These are phyloP conservation scores for Cepaea hortensis DNA, from an alignment of 2,888 invertebrate species.

Conservation along the genomic window DNA sequence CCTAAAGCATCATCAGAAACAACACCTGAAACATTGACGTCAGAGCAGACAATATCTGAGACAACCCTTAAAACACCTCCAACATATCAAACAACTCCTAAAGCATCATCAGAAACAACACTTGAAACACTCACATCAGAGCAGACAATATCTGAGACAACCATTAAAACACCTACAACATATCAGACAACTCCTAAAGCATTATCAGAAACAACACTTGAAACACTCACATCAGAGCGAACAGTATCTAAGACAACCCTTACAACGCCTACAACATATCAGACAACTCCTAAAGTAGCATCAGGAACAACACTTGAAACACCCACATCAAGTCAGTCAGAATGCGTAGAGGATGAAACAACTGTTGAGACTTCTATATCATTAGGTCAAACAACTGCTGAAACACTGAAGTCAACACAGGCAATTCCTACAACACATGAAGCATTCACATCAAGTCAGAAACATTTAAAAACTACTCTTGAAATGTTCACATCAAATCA, in stretches of 20 bases:
- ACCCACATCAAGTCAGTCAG: not conserved
- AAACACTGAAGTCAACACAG: not conserved
- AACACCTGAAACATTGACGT: not conserved
- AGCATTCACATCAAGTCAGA: slow-evolving; percentile 11
- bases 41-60: not conserved
- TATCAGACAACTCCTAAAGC: too few species aligned
- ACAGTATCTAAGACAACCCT: not conserved
- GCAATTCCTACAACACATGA: not conserved
- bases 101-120: not conserved
- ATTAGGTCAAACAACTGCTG: not conserved
- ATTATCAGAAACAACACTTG: not conserved
- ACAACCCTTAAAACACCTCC: not conserved
- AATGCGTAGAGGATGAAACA: not conserved
- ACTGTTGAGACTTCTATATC: not conserved
- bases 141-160: not conserved
- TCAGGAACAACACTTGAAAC: not conserved
- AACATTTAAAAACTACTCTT: not conserved
- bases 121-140: not conserved
- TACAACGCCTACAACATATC: not conserved
- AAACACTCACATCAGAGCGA: not conserved
- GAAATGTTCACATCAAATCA: not conserved
- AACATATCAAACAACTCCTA: not conserved
- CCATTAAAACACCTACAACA: not conserved
- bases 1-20: not conserved
- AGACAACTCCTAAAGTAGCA: not conserved